These are phyloP conservation scores for Aradophagus sp. DNA, from an alignment of 1,140 invertebrate genomes.

Conservation along the genomic window DNA sequence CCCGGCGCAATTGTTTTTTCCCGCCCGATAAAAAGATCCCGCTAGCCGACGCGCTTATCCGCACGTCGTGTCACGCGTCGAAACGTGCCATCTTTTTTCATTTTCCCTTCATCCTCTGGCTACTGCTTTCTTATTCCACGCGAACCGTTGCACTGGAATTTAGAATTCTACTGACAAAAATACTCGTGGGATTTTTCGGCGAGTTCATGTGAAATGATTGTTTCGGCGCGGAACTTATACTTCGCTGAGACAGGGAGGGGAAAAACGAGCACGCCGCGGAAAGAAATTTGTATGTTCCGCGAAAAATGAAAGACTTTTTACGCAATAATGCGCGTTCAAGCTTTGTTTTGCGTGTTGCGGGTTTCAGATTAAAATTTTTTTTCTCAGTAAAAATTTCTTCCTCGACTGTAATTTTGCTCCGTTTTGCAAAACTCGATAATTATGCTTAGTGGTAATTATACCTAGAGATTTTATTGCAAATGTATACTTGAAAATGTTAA, in stretches of 20 bases:
- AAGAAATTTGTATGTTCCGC: no score
- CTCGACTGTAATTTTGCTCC: no score
- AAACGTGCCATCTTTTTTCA: slow-evolving; percentile 60
- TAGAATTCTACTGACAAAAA: slow-evolving; percentile 56
- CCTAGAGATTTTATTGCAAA: no score
- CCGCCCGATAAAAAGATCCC: slow-evolving; percentile 31
- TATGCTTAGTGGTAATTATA: no score
- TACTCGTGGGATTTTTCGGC: slow-evolving; percentile 45
- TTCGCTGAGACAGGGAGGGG: slow-evolving; percentile 1
- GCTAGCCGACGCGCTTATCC: slow-evolving; percentile 56
- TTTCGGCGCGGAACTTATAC: slow-evolving; percentile 29
- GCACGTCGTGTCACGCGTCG: slow-evolving; percentile 58
- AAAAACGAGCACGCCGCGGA: no score
- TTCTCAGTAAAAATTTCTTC: no score
- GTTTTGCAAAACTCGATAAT: no score
- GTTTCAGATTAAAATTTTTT: no score
- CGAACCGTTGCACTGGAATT: slow-evolving; percentile 49
- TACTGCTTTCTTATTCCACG: slow-evolving; percentile 46
- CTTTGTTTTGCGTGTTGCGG: no score
- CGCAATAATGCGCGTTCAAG: no score
- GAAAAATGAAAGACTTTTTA: no score
- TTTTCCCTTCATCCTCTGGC: slow-evolving; percentile 37
- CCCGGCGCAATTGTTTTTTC: slow-evolving; percentile 42
- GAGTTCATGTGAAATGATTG: slow-evolving; percentile 49
- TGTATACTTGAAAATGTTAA: no score